A percentile compares a stretch with the other conserved stretches of the same genome.
Conservation (phyloP, 2,797 vertebrate genomes). For the Arctocebus calabarensis region DNA sequence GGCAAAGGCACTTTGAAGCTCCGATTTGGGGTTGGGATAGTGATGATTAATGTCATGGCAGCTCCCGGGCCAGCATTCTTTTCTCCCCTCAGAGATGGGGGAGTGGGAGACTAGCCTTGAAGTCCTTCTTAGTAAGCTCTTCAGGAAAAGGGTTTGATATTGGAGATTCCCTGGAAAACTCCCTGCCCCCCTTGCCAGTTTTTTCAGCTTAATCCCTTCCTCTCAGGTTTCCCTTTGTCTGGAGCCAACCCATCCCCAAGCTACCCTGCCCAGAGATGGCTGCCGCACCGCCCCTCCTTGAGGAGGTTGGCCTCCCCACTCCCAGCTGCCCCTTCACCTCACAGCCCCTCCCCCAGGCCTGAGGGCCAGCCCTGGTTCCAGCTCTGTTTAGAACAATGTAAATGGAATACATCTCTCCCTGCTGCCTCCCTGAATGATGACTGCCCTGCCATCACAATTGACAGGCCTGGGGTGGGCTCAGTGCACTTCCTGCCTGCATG, state of each 20-base stretch:
- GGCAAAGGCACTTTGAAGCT: constrained; percentile 31
- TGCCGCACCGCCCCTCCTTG: background rate
- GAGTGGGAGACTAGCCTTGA: constrained; percentile 37
- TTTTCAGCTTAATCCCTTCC: constrained; percentile 72
- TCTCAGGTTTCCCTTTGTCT: constrained; percentile 81
- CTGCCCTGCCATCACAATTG: constrained; percentile 70
- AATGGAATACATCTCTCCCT: constrained; percentile 72
- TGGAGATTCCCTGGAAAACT: constrained; percentile 81
- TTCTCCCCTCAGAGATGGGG: constrained; percentile 30
- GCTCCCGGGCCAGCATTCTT: constrained; percentile 51
- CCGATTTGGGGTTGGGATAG: background rate
- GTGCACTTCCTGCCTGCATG: constrained; percentile 78
- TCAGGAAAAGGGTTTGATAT: constrained; percentile 81
- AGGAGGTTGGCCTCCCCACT: background rate
- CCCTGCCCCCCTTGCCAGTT: constrained; percentile 56
- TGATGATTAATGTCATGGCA: constrained; percentile 61
- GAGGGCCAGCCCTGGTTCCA: constrained; percentile 8
- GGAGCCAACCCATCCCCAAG: constrained; percentile 50
- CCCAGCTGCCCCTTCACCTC: constrained; percentile 20
- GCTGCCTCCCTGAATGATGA: constrained; percentile 68
- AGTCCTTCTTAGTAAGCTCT: constrained; percentile 72
- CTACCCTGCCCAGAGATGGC: background rate
- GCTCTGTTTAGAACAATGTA: constrained; percentile 73
- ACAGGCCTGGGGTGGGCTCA: constrained; percentile 75
- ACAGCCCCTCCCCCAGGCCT: background rate